Conservation (phyloP, 2,797 vertebrate genomes). For the Telmatherina bonti region DNA sequence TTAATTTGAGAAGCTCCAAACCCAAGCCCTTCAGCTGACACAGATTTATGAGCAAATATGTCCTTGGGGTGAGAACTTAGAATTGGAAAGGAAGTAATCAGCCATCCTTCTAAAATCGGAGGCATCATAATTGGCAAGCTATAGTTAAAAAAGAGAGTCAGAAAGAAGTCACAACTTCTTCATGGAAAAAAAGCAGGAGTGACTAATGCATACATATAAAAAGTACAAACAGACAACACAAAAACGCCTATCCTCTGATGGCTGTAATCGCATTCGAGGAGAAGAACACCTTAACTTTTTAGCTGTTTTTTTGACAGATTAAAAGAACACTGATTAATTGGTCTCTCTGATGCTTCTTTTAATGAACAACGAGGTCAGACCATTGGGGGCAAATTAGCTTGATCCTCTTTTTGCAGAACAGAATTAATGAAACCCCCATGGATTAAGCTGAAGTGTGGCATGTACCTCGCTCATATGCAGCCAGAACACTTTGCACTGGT, state of each 20-base stretch:
- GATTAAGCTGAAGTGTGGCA: constrained; percentile 67
- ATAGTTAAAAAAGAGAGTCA: not conserved
- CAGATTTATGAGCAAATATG: constrained; percentile 18
- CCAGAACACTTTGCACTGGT: constrained; percentile 19
- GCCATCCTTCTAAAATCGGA: constrained; percentile 16
- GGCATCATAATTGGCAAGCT: constrained; percentile 37
- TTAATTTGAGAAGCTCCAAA: not conserved
- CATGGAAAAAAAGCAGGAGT: constrained; percentile 17
- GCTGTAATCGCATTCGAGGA: constrained; percentile 51
- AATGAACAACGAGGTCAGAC: constrained; percentile 81
- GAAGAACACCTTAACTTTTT: constrained; percentile 52
- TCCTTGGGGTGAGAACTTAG: not conserved
- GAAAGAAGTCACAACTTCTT: constrained; percentile 5
- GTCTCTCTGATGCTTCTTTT: constrained; percentile 81
- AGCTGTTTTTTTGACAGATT: constrained; percentile 70
- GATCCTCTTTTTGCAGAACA: constrained; percentile 78
- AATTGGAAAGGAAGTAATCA: constrained; percentile 32
- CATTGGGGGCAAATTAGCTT: constrained; percentile 80
- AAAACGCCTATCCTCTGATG: constrained; percentile 58
- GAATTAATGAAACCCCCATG: constrained; percentile 80
- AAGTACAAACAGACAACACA: constrained; percentile 12
- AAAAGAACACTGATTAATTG: constrained; percentile 83
- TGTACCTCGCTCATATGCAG: constrained; percentile 50
- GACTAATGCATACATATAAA: constrained; percentile 24
- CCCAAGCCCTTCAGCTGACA: constrained; percentile 1